Base-by-base conservation (phyloP, 2,113 vertebrate genomes). In the Oncorhynchus keta region DNA sequence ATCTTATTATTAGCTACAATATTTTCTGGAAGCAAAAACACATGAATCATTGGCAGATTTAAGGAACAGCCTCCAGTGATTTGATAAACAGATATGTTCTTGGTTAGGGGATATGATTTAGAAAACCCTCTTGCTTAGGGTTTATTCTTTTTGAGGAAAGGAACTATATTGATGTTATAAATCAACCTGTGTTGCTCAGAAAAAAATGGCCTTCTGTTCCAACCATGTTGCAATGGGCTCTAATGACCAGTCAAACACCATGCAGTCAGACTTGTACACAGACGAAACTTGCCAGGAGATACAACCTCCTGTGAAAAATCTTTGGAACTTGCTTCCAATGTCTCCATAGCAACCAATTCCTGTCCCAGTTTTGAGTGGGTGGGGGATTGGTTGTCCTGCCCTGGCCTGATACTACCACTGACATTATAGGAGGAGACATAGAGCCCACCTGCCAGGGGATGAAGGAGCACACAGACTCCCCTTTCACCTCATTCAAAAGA, bases 271-370 rank as follows among this genome's bases (percentile, higher is more conserved):
- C 51, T 55, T 55, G 51, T 18, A 62, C 59, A 62, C 59, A 24
- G 13, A 62, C 3, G 0, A 11, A 22, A 3, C 59, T 11, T 9
- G 20, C 18, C 59, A 61, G n/a, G 18, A 62, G 6, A 22, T 22
- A 8, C n/a, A 62, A 62, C 6, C 5, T n/a, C 59, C n/a, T 22
- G 13, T 28, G 64, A 68, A 45, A 55, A 72, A 30, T 68, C 20
- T 68, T 70, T 65, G 69, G 69, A 72, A 65, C 35, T 57, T 16
- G 18, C 61, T 68, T 64, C 20, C 14, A 64, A 51, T 59, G 22
- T 78, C 76, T 26, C 76, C 65, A 73, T 73, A 22, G 66, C 18
- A 68, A 78, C 71, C 65, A 79, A 22, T 74, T 79, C 72, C 72
- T 79, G 77, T 62, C 70, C 76, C 39, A 74, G 65, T 73, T 74